These are phyloP conservation scores for Candidula unifasciata DNA, from an alignment of 2,888 invertebrate genomes.

Conservation along the genomic window DNA sequence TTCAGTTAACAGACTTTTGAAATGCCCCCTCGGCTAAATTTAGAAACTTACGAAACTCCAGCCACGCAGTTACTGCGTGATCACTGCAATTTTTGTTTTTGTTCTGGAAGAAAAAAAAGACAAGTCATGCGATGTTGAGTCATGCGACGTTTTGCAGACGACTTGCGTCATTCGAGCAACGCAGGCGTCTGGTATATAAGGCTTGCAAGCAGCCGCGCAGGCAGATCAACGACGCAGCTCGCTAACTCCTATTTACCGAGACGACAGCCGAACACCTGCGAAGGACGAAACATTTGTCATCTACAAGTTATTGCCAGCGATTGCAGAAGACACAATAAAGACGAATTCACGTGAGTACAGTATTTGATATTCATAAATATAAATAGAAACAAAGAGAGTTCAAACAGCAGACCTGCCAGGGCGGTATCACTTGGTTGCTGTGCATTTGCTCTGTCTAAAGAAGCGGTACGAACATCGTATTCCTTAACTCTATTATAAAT, in stretches of 20 bases:
- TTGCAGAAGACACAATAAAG: neutral
- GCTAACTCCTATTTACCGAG: neutral
- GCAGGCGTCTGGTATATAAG: slow-evolving; percentile 46
- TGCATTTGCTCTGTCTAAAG: too few relatives aligned
- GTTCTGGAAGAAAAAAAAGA: neutral
- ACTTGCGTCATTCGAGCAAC: slow-evolving; percentile 35
- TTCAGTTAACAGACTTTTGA: slow-evolving; percentile 14
- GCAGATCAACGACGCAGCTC: neutral
- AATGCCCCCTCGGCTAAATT: slow-evolving; percentile 15
- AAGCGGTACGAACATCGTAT: too few relatives aligned
- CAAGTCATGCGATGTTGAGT: slow-evolving; percentile 35
- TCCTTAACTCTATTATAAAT: too few relatives aligned
- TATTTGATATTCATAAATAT: neutral
- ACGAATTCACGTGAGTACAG: neutral
- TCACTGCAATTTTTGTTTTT: neutral
- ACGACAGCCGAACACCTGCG: neutral
- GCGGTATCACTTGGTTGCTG: too few relatives aligned
- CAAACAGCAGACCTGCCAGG: neutral
- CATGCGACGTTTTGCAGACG: slow-evolving; percentile 48
- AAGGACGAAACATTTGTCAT: neutral
- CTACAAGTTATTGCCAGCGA: too few relatives aligned
- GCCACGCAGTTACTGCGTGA: slow-evolving; percentile 45
- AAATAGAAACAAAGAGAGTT: neutral
- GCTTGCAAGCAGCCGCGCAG: slow-evolving; percentile 37
- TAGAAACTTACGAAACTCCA: neutral